phyloP scores from a whole-genome alignment of 2,888 invertebrate genomes.

The Psylliodes chrysocephalus region DNA sequence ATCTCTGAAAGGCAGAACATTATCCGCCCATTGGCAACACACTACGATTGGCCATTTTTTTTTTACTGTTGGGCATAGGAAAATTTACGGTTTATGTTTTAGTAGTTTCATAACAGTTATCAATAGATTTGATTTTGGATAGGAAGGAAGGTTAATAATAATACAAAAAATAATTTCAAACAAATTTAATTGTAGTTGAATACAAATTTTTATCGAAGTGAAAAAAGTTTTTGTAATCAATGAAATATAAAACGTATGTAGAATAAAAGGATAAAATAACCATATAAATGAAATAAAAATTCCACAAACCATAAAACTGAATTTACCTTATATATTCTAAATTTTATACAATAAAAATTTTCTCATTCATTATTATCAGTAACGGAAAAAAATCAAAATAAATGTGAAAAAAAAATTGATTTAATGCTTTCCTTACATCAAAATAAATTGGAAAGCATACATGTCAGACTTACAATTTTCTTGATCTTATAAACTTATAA shows the following conservation, averaged over 20 bases:
- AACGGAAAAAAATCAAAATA: conserved; percentile 8
- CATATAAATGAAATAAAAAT: conserved; percentile 14
- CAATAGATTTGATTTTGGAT: too few species aligned
- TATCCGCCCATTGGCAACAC: too few species aligned
- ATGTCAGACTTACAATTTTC: conserved; percentile 19
- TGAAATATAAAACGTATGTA: conserved; percentile 3
- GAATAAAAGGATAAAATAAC: conserved; percentile 9
- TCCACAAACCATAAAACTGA: conserved; percentile 17
- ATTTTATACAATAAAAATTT: conserved; percentile 8
- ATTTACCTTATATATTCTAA: background rate
- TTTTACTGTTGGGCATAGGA: too few species aligned
- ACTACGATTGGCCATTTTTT: too few species aligned
- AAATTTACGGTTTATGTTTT: too few species aligned
- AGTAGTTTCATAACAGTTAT: too few species aligned
- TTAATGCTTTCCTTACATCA: conserved; percentile 5
- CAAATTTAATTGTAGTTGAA: conserved; percentile 12
- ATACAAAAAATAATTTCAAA: conserved; percentile 5
- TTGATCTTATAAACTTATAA: background rate
- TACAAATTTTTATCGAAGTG: conserved; percentile 10
- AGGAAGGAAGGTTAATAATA: background rate
- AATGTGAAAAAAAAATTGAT: conserved; percentile 1
- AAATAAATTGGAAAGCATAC: conserved; percentile 2
- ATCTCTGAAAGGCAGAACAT: too few species aligned
- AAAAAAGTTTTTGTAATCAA: background rate
- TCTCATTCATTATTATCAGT: background rate